Evolutionary conservation across 2,797 vertebrate species (phyloP), one percentile per base, ranked within the genome.

Genomic region (Pangasius krempfi): DNA sequence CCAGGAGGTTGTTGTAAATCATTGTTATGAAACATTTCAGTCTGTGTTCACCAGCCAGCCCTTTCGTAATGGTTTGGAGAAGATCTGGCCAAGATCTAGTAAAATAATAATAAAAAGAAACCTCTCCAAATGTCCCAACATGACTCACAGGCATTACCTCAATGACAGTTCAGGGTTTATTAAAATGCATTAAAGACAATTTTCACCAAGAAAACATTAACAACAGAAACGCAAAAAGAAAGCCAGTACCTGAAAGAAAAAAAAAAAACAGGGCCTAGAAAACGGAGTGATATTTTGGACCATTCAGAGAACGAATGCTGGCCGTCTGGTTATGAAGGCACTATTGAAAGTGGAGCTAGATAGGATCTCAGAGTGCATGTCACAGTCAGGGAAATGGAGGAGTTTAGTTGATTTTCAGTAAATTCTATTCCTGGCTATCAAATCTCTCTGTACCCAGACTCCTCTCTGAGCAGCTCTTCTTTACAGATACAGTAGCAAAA

Each of bases 241-340:
- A 91, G 76, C 58, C 89, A 87, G 83, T 52, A 91, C 76, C 81
- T 90, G 62, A 84, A 83, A n/a, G n/a, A n/a, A 40, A 40, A 40
- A 33, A 33, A 33, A 88, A 80, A 72, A 60, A 86, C 37, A 25
- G 47, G 50, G 50, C 14, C 75, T 44, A 76, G 33, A 87, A 90
- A 90, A 89, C 47, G 50, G 62, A 86, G 70, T 62, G 62, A 73
- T 76, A 10, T 25, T 88, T 83, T 60, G 64, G 58, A 89, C 76
- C 27, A 85, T 84, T 40, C 18, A n/a, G 88, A 85, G 50, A 78
- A 81, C 20, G 18, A 75, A 75, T 88, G 27, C n/a, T 85, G 82
- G 81, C 37, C 33, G 86, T 8, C 33, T 88, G 68, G 66, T 88
- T 83, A 93, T 94, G 93, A 96, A 96, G 95, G 96, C 96, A 96